These are phyloP conservation scores for Ectemnius cavifrons DNA, from an alignment of 2,888 invertebrate species.

Conservation along the genomic window DNA sequence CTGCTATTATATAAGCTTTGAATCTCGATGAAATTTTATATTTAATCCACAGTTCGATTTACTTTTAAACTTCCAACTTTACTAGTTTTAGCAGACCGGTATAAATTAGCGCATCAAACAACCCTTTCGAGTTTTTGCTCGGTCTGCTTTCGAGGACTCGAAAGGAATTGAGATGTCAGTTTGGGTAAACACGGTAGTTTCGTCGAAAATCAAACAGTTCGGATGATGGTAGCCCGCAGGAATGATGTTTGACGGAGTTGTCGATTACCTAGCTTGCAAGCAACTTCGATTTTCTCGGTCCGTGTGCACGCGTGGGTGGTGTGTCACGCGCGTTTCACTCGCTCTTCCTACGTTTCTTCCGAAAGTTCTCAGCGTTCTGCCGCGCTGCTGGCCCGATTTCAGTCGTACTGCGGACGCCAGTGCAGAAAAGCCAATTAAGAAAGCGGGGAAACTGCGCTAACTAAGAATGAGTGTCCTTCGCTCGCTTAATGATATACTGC, in stretches of 20 bases:
- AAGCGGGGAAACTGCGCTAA: slow-evolving; percentile 54
- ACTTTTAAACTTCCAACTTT: too few relatives aligned
- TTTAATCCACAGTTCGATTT: too few relatives aligned
- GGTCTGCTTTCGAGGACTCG: too few relatives aligned
- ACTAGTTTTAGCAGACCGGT: too few relatives aligned
- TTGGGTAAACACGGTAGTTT: too few relatives aligned
- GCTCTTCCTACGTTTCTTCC: not conserved
- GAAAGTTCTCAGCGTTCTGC: not conserved
- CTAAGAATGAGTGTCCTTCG: slow-evolving; percentile 42
- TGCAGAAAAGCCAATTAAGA: slow-evolving; percentile 47
- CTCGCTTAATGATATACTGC: slow-evolving; percentile 53
- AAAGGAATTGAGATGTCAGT: too few relatives aligned
- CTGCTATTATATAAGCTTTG: too few relatives aligned
- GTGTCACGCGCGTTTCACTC: too few relatives aligned
- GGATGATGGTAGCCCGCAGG: not conserved
- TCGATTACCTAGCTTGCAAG: not conserved
- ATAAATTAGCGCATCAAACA: too few relatives aligned
- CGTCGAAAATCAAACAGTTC: not conserved
- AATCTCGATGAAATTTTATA: too few relatives aligned
- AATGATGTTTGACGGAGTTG: not conserved
- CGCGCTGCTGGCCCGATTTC: slow-evolving; percentile 16
- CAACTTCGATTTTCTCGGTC: not conserved
- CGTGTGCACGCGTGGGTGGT: too few relatives aligned
- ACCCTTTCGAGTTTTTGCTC: too few relatives aligned
- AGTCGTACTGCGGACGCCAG: slow-evolving; percentile 38